Evolutionary conservation across 2,888 invertebrate genomes (phyloP).

Genomic region (Arrhopalites spinosus): DNA sequence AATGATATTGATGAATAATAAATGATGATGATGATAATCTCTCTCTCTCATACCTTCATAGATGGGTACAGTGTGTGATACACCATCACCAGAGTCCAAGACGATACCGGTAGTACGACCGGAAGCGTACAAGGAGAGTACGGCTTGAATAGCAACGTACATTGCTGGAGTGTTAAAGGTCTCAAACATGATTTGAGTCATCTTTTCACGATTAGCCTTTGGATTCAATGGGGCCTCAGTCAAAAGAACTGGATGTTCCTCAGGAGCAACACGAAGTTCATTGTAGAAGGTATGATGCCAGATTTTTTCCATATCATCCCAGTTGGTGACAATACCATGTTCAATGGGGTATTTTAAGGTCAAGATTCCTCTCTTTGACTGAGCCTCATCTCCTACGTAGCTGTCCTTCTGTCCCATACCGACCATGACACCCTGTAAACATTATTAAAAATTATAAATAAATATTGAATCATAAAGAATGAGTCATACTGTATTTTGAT

Average conservation of each 20-base stretch:
- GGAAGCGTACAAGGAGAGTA: constrained; percentile 88
- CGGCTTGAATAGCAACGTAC: constrained; percentile 94
- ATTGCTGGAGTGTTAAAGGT: constrained; percentile 92
- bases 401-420: constrained; percentile 98
- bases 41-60: constrained; percentile 68
- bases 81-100: constrained; percentile 76
- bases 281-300: constrained; percentile 59
- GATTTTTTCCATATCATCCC: constrained; percentile 96
- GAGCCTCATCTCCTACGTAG: constrained; percentile 95
- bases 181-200: constrained; percentile 91
- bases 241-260: constrained; percentile 90
- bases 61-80: constrained; percentile 94
- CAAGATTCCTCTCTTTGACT: constrained; percentile 71
- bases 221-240: constrained; percentile 94
- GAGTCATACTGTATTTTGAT: too few relatives aligned
- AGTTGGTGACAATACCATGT: constrained; percentile 87
- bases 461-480: too few relatives aligned
- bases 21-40: neutral
- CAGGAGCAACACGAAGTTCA: constrained; percentile 69
- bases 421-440: constrained; percentile 80
- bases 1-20: neutral
- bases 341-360: constrained; percentile 64
- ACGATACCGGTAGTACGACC: constrained; percentile 82
- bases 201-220: constrained; percentile 93
- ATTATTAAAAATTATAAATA: too few relatives aligned